Evolutionary conservation across 2,113 vertebrate species (phyloP).

Genomic region (Dipodomys merriami): DNA sequence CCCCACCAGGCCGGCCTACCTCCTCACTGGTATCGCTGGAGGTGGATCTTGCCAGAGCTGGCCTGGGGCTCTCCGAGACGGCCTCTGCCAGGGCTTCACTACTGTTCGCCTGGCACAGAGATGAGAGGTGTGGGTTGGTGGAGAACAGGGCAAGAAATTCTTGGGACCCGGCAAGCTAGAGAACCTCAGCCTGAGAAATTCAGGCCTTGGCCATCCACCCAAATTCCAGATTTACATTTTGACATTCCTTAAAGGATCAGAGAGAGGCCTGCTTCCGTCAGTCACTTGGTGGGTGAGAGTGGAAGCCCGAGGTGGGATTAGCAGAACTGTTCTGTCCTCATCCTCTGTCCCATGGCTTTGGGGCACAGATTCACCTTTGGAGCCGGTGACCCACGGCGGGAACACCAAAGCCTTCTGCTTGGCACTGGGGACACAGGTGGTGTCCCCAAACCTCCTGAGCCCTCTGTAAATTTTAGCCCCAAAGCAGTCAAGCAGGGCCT

Average conservation of each 20-base stretch:
- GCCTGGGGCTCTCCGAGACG: conserved; percentile 68
- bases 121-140: not conserved
- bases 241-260: conserved; percentile 50
- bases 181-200: not conserved
- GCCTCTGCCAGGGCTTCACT: conserved; percentile 37
- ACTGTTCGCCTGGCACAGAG: conserved; percentile 74
- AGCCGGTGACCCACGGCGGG: not conserved
- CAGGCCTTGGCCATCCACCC: not conserved
- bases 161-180: not conserved
- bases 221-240: not conserved
- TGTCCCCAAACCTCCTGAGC: not conserved
- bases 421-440: not conserved
- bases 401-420: not conserved
- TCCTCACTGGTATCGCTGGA: conserved; percentile 75
- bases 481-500: not conserved
- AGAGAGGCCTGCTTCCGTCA: not conserved
- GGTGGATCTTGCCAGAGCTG: conserved; percentile 37
- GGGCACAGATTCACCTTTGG: not conserved
- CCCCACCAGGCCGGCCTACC: conserved; percentile 69
- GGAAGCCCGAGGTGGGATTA: not conserved
- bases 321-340: not conserved
- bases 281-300: not conserved
- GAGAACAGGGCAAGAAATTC: not conserved
- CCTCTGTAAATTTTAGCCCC: not conserved
- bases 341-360: not conserved